Evolutionary conservation across 2,888 invertebrate genomes (phyloP), one percentile per base, ranked within the genome.

Genomic region (Tortricodes alternella): DNA sequence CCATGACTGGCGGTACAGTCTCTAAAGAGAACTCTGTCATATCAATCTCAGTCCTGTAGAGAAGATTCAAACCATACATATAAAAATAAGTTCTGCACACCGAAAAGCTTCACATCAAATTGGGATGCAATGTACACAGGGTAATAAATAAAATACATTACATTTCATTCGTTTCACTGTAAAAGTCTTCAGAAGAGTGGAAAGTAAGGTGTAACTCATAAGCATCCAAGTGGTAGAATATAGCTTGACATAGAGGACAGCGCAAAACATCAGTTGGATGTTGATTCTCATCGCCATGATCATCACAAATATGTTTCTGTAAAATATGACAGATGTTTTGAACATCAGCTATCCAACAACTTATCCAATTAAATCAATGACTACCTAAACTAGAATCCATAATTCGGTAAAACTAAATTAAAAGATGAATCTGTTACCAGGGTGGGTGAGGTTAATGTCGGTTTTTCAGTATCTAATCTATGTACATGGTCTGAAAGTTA

Each of bases 201-300:
- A 92, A 93, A 50, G 90, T 91, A 19, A 93, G 91, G 70, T 94
- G 94, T 43, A 92, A 83, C 62, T 93, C 92, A 69, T 93, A 94
- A 0, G 94, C 94, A 74, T 92, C 92, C 67, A 93, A 86, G 68
- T 92, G 93, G 65, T 92, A 93, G 73, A 94, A 94, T 38, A 93
- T 79, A 8, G 93, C 93, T 60, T 93, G 92, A 71, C 94, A 94
- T 13, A 93, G 84, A 2, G 93, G 93, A 69, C 94, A 94, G 53
- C 93, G 90, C 34, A 93, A 83, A 39, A 94, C 78, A 68, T 93
- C 92, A 44, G 89, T 92, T 1, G 89, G 89, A 53, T 78, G 76
- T 63, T 88, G 88, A 63, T 93, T 93, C 64, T 92, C 92, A 76
- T 92, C 84, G 59, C 72, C 69, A 63, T 93, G 93, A 43, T 92